These are phyloP conservation scores for Crotalus horridus DNA, from an alignment of 2,113 vertebrate species.

Conservation along the genomic window DNA sequence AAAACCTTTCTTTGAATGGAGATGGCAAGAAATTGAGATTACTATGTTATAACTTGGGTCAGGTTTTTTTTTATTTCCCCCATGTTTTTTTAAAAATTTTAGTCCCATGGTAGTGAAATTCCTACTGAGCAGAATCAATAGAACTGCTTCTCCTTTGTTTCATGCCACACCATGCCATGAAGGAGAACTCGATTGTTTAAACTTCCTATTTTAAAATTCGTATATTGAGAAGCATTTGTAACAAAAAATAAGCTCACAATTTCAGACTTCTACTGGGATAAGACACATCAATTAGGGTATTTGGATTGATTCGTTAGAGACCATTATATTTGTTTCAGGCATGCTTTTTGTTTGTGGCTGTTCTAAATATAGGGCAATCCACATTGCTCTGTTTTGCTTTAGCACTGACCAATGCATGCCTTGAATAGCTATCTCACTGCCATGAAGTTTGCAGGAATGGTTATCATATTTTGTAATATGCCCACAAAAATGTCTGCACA, in stretches of 20 bases:
- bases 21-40: not conserved
- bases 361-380: conserved; percentile 17
- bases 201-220: not conserved
- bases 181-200: not conserved
- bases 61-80: not conserved
- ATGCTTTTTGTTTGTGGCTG: not conserved
- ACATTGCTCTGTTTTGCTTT: not conserved
- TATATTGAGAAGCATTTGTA: not conserved
- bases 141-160: not conserved
- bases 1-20: not conserved
- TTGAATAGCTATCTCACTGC: conserved; percentile 45
- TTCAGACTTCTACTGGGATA: not conserved
- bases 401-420: conserved; percentile 43
- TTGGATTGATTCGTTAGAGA: not conserved
- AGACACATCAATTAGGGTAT: conserved; percentile 3
- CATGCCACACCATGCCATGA: not conserved
- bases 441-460: conserved; percentile 68
- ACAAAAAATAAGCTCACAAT: not conserved
- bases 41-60: not conserved
- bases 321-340: not conserved
- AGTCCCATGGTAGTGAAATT: not conserved
- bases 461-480: conserved; percentile 55
- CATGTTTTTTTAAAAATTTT: not conserved
- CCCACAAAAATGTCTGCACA: conserved; percentile 46
- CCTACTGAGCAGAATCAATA: not conserved